Base-by-base conservation (phyloP, 2,113 vertebrate species). In the Pseudopodoces humilis region DNA sequence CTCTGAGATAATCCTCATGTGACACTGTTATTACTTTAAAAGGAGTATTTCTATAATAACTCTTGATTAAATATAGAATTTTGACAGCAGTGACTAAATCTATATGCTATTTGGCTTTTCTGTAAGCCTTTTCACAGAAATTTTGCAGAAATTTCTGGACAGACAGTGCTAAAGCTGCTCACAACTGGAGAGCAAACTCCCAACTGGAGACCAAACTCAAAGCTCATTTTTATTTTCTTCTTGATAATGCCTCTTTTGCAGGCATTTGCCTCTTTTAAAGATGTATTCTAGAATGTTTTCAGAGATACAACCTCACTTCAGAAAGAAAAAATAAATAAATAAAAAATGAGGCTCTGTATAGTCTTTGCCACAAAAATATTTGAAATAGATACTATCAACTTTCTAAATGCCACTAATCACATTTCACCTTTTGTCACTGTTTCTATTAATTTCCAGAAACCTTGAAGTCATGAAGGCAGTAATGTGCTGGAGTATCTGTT, bases 1-100 rank as follows among this genome's bases (percentile, higher is more conserved):
- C 76, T 88, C 94, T 88, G 76, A 96, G 86, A 94, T 95, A 95
- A 92, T 83, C 64, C 69, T 95, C 95, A 94, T 95, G 88, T 96
- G 94, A 96, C 92, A 96, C 65, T 90, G 69, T 8, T 76, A 94
- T 92, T 88, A 93, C 92, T 96, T 96, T 90, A 92, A 95, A 94
- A 92, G 69, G 68, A 95, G 72, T 86, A 90, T 83, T 92, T 96
- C 85, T 95, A 86, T 81, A 94, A 94, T 86, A 94, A 77, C 31
- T 88, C 70, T 67, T 90, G 60, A 86, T 78, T 94, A 95, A 92
- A 96, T 88, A 95, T 95, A 96, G 90, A 75, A 74, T 83, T 91
- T 44, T 78, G 49, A 86, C 80, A 96, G 72, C 80, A 90, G 80
- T 88, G 72, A 93, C 90, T 92, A 90, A 92, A 94, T 62, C 83